Base-by-base conservation (phyloP, 2,797 vertebrate species). In the Chelidonichthys spinosus region DNA sequence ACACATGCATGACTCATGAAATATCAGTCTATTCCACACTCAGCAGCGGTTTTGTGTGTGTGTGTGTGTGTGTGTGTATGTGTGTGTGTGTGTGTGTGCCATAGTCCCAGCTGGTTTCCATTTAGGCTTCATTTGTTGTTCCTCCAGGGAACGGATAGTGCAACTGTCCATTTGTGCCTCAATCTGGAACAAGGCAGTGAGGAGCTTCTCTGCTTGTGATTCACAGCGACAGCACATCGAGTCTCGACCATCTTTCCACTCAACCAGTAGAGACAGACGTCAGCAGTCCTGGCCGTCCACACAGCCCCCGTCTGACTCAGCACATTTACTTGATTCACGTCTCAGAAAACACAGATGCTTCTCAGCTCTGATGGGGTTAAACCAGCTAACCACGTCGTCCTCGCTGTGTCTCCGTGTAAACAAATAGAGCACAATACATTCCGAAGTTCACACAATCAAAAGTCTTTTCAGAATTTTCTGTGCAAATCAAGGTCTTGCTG, bases 61-160 rank as follows among this genome's bases (percentile, higher is more conserved):
- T 46, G 39, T 64, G 50, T 36, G 32, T 58, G 35, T 42, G 13
- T 46, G 39, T 64, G 50, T 36, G 32, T 58, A 25, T 42, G 13
- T 39, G 42, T 65, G 46, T 18, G 25, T 15, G 62, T 6, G 14
- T 60, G 33, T 1, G 14, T 35, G 40, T 25, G 10, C 4, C 63
- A 5, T 17, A 36, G 67, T 74, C 58, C 71, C 82, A 77, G 63
- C 70, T 82, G 70, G 69, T 69, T 78, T 73, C 43, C 40, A 77
- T 88, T 76, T 39, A 52, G 55, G 25, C 18, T 65, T 63, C 43
- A 67, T 64, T 63, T 68, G 56, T 64, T 79, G 42, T 47, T 81
- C 80, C 83, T 80, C 79, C 81, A 72, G 84, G 81, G 69, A 87
- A 82, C 79, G 80, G 59, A 74, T 60, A 65, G 58, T 53, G 59